Evolutionary conservation across 2,888 invertebrate genomes (phyloP).

Genomic region (Omphaloscelis lunosa): DNA sequence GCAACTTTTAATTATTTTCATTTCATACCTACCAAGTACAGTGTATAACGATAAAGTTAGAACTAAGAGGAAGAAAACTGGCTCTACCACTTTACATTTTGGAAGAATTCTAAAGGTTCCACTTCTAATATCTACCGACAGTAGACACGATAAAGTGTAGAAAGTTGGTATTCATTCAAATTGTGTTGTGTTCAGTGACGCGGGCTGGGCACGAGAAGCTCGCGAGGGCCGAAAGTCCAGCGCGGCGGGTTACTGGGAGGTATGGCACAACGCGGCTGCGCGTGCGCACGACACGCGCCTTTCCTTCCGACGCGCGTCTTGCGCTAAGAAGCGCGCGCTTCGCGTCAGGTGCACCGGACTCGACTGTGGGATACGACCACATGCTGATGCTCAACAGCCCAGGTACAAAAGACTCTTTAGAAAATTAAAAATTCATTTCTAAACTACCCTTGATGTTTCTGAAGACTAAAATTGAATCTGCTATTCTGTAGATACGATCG

Average conservation of each 20-base stretch:
- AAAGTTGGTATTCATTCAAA: neutral
- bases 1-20: neutral
- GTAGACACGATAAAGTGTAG: neutral
- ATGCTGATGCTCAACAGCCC: slow-evolving; percentile 92
- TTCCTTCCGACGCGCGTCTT: slow-evolving; percentile 92
- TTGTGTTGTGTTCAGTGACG: slow-evolving; percentile 74
- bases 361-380: slow-evolving; percentile 93
- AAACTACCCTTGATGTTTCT: neutral
- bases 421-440: neutral
- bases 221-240: slow-evolving; percentile 84
- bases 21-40: neutral
- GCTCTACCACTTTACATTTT: neutral
- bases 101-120: neutral
- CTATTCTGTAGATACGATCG: neutral
- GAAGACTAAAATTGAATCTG: neutral
- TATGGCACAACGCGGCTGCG: slow-evolving; percentile 89
- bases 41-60: neutral
- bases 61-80: neutral
- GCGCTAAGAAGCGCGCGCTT: slow-evolving; percentile 92
- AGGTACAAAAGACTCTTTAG: slow-evolving; percentile 86
- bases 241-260: slow-evolving; percentile 90
- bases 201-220: slow-evolving; percentile 85
- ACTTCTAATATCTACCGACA: neutral
- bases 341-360: slow-evolving; percentile 92
- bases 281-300: slow-evolving; percentile 91